These are phyloP conservation scores for Chirona hameri DNA, from an alignment of 2,888 invertebrate genomes.

Conservation along the genomic window DNA sequence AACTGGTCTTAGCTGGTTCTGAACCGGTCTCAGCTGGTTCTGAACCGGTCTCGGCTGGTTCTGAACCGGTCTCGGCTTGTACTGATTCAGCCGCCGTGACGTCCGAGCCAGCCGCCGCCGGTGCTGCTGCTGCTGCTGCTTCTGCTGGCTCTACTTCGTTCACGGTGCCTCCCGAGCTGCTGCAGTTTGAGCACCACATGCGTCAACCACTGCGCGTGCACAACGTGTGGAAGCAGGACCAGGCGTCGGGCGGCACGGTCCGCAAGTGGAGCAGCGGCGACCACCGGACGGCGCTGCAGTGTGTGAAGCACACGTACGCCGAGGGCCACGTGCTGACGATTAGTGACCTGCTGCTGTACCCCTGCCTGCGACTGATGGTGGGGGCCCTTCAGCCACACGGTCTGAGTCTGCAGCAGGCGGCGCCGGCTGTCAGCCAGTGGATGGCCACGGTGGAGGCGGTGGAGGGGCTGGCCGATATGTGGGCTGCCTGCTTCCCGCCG, in stretches of 20 bases:
- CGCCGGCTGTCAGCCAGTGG: constrained; percentile 42
- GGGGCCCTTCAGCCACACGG: background rate
- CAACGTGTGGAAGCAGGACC: constrained; percentile 72
- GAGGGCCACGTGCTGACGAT: constrained; percentile 25
- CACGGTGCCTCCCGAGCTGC: constrained; percentile 59
- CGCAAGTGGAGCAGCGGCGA: constrained; percentile 2
- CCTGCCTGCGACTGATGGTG: background rate
- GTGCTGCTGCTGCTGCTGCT: too few relatives aligned
- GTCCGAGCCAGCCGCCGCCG: background rate
- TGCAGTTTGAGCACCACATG: constrained; percentile 79
- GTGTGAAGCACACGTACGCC: constrained; percentile 5
- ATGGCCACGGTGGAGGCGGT: constrained; percentile 45
- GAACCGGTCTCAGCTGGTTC: too few relatives aligned
- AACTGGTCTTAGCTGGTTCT: too few relatives aligned
- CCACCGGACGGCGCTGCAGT: background rate
- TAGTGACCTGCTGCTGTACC: constrained; percentile 26
- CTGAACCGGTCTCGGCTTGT: background rate
- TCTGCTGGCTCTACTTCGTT: background rate
- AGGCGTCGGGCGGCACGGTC: constrained; percentile 44
- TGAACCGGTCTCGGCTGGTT: too few relatives aligned
- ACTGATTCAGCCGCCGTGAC: background rate
- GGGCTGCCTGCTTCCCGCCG: background rate
- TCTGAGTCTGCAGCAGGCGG: constrained; percentile 43
- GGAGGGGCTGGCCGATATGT: background rate
- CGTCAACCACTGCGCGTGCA: constrained; percentile 77